phyloP scores from a whole-genome alignment of 2,888 invertebrate genomes.

The Hemaris fuciformis region DNA sequence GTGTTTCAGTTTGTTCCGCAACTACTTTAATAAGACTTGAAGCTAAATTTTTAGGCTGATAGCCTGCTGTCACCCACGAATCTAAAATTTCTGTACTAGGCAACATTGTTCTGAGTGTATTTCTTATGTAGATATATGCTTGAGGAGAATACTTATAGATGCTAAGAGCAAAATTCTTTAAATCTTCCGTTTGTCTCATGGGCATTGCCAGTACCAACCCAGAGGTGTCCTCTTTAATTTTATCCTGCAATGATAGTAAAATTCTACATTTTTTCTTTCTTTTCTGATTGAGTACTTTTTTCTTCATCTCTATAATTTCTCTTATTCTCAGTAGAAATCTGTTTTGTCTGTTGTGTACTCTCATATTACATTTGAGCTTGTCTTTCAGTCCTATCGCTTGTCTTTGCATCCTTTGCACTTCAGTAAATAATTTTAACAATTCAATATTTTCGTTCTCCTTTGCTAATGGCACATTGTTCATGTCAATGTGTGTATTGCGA shows the following conservation, averaged over 20 bases:
- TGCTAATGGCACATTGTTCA: conserved; percentile 25
- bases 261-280: conserved; percentile 71
- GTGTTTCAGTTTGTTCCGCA: conserved; percentile 66
- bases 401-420: conserved; percentile 69
- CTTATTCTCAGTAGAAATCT: conserved; percentile 55
- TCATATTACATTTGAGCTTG: conserved; percentile 63
- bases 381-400: conserved; percentile 59
- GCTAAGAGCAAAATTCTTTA: conserved; percentile 71
- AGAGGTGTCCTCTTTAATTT: conserved; percentile 68
- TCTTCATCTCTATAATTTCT: conserved; percentile 64
- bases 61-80: conserved; percentile 64
- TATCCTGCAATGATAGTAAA: conserved; percentile 66
- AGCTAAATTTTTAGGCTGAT: conserved; percentile 59
- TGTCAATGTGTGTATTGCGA: conserved; percentile 26
- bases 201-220: conserved; percentile 74
- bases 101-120: conserved; percentile 67
- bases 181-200: conserved; percentile 67
- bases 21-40: conserved; percentile 60
- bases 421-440: conserved; percentile 63
- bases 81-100: conserved; percentile 71
- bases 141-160: conserved; percentile 76
- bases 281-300: conserved; percentile 61
- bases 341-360: conserved; percentile 60
- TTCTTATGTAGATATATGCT: conserved; percentile 71
- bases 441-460: conserved; percentile 45